phyloP scores from a whole-genome alignment of 2,797 vertebrate genomes.

The Coregonus ussuriensis region DNA sequence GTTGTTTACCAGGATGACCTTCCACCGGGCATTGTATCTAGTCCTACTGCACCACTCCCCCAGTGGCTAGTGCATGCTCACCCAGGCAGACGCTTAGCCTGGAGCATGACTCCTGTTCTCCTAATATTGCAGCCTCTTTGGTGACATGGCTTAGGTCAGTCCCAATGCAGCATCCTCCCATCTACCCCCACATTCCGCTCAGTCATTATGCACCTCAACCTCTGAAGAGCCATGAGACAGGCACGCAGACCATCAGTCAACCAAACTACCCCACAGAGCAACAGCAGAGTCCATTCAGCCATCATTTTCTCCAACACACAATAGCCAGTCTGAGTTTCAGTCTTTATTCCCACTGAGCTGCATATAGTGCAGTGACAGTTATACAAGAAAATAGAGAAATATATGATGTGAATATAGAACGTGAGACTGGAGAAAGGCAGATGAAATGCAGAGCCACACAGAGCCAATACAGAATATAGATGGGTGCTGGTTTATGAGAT shows the following conservation, averaged over 20 bases:
- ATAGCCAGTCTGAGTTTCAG: conserved; percentile 34
- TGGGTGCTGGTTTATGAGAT: conserved; percentile 49
- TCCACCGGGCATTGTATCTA: no score
- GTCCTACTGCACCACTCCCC: not conserved
- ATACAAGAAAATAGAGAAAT: no score
- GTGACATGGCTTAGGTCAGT: conserved; percentile 46
- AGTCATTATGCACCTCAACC: conserved; percentile 30
- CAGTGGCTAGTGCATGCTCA: conserved; percentile 44
- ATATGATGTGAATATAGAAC: conserved; percentile 43
- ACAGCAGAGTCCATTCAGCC: conserved; percentile 23
- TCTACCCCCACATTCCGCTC: conserved; percentile 28
- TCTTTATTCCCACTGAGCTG: conserved; percentile 48
- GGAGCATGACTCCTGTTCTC: conserved; percentile 45
- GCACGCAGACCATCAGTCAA: conserved; percentile 19
- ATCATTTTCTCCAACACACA: conserved; percentile 24
- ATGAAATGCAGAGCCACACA: conserved; percentile 37
- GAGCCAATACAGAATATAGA: conserved; percentile 39
- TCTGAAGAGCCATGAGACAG: conserved; percentile 21
- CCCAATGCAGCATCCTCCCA: conserved; percentile 28
- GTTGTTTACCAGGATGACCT: no score
- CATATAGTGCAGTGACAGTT: conserved; percentile 64
- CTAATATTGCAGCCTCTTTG: conserved; percentile 47
- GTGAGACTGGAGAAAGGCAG: conserved; percentile 34
- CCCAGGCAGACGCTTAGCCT: conserved; percentile 36
- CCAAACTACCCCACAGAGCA: conserved; percentile 36